Evolutionary conservation across 2,113 vertebrate species (phyloP), one percentile per base, ranked within the genome.

Genomic region (Hippolais icterina): DNA sequence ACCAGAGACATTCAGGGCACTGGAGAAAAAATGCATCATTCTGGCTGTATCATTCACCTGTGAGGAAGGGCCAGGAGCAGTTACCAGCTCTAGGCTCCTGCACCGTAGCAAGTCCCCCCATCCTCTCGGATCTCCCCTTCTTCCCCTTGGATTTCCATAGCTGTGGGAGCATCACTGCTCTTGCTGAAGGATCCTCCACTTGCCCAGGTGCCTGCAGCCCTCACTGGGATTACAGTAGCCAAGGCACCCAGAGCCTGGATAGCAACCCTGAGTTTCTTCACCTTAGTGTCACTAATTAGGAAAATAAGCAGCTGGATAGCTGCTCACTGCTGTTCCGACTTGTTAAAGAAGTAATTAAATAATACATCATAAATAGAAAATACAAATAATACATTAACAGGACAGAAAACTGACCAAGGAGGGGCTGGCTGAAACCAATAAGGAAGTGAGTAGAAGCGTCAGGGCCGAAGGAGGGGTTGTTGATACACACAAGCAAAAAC

Each of bases 401-500:
- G 21, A 44, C 44, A 41, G 63, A 72, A 72, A 83, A 44, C 57
- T 49, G 59, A 49, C 31, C 24, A 11, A 76, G 50, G 44, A 77
- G 46, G 12, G 49, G 41, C 35, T 52, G 52, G 10, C 53, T 50
- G 65, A 53, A 76, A 59, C 6, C 41, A 31, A 3, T 6, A 41
- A 63, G 44, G 37, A 71, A 39, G 29, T 64, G 75, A 83, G 29
- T 24, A 20, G 20, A 29, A 60, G 2, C 11, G 53, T 50, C 33
- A 33, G 28, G 57, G 37, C 29, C 37, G 69, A 68, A 82, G n/a
- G 33, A 39, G 7, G 10, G 15, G 29, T 10, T 50, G 46, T 39
- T 6, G 2, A 6, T 18, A 17, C 0, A 19, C 29, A 10, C 4
- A 42, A 41, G 21, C 5, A 5, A 37, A 64, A 90, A 6, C 4